A percentile compares a stretch with the other conserved stretches of the same genome.
Conservation (phyloP, 2,888 invertebrate species). For the Tridacna gigas region DNA sequence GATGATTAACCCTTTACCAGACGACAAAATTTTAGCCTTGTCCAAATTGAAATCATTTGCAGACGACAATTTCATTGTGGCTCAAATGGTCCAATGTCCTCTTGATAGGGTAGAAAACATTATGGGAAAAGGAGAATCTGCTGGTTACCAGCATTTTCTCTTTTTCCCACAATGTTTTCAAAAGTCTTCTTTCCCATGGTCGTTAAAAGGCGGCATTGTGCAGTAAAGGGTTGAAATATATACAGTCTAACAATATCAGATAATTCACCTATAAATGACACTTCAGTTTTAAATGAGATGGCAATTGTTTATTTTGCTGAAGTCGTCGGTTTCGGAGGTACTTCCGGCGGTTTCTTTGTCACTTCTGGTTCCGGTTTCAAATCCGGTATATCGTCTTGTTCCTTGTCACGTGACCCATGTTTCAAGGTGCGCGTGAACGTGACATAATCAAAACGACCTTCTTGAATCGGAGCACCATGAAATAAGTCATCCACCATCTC, state of each 20-base stretch:
- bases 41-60: too few relatives aligned
- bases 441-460: constrained; percentile 82
- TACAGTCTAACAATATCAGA: too few relatives aligned
- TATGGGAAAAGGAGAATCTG: background rate
- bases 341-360: constrained; percentile 54
- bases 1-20: too few relatives aligned
- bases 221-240: too few relatives aligned
- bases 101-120: background rate
- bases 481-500: constrained; percentile 84
- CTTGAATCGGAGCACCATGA: constrained; percentile 81
- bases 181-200: background rate
- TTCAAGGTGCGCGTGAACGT: constrained; percentile 83
- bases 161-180: background rate
- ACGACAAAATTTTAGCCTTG: too few relatives aligned
- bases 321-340: constrained; percentile 52
- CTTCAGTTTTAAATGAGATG: too few relatives aligned
- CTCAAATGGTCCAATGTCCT: too few relatives aligned
- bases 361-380: constrained; percentile 46
- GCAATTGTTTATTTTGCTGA: background rate
- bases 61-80: too few relatives aligned
- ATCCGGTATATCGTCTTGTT: constrained; percentile 74
- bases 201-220: too few relatives aligned
- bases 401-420: constrained; percentile 82
- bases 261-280: too few relatives aligned
- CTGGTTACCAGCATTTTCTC: background rate